phyloP scores from a whole-genome alignment of 2,888 invertebrate genomes.

The Lamellibrachia satsuma region DNA sequence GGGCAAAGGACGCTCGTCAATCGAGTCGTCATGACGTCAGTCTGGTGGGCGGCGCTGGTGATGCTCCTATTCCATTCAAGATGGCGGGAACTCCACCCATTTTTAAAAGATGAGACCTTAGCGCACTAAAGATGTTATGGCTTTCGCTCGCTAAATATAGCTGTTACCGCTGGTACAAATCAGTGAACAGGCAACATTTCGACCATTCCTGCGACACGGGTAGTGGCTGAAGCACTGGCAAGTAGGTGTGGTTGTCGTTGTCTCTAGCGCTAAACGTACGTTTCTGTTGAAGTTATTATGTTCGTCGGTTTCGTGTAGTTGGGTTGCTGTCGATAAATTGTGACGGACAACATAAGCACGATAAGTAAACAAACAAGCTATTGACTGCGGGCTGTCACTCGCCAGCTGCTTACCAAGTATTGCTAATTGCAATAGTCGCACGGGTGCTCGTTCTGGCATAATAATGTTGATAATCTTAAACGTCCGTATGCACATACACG shows the following conservation, averaged over 20 bases:
- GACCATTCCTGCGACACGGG: neutral
- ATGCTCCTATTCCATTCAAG: slow-evolving; percentile 11
- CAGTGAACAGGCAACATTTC: neutral
- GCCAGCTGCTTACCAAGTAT: too few species aligned
- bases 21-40: neutral
- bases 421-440: neutral
- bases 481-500: neutral
- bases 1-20: neutral
- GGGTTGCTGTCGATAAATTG: neutral
- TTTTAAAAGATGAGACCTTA: slow-evolving; percentile 6
- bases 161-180: neutral
- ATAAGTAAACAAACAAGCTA: neutral
- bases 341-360: neutral
- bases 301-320: neutral
- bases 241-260: neutral
- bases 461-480: neutral
- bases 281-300: neutral
- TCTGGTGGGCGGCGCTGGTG: neutral
- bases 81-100: slow-evolving; percentile 13
- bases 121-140: neutral
- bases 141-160: slow-evolving; percentile 13
- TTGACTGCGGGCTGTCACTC: neutral
- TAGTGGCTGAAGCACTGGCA: neutral
- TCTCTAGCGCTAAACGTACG: neutral
- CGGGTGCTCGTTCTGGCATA: neutral